A percentile compares a stretch with the other conserved stretches of the same genome.
phyloP scores from a whole-genome alignment of 2,888 invertebrate genomes.

The Noctua janthe region DNA sequence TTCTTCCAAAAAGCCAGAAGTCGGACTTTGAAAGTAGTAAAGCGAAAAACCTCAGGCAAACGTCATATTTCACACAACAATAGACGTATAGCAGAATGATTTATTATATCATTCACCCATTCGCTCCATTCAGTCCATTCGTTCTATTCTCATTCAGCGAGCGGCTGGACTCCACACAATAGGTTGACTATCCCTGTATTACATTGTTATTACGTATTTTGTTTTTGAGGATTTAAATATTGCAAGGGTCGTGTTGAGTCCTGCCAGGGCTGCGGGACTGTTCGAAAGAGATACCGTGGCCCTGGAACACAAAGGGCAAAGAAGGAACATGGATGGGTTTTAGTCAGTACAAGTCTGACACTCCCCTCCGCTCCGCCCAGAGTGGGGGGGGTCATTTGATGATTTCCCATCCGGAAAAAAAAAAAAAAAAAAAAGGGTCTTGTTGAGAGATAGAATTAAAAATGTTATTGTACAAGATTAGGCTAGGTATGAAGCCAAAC shows the following conservation, averaged over 20 bases:
- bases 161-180: constrained; percentile 57
- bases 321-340: too few species aligned
- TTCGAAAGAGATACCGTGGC: too few species aligned
- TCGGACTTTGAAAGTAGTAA: constrained; percentile 53
- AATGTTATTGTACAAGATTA: neutral
- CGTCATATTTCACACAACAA: constrained; percentile 68
- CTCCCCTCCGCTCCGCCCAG: too few species aligned
- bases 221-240: constrained; percentile 29
- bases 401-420: too few species aligned
- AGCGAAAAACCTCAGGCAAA: constrained; percentile 54
- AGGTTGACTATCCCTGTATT: constrained; percentile 38
- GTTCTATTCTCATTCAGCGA: constrained; percentile 63
- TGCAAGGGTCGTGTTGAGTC: neutral
- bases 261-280: too few species aligned
- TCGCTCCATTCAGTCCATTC: constrained; percentile 64
- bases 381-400: too few species aligned
- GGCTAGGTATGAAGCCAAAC: neutral
- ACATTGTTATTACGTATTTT: constrained; percentile 45
- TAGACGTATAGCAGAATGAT: constrained; percentile 65
- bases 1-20: constrained; percentile 46
- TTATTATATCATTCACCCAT: constrained; percentile 70
- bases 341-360: too few species aligned
- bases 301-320: too few species aligned
- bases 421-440: neutral
- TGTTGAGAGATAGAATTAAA: neutral